Evolutionary conservation across 1,140 invertebrate species (phyloP).

Genomic region (Panagrolaimus sp.): DNA sequence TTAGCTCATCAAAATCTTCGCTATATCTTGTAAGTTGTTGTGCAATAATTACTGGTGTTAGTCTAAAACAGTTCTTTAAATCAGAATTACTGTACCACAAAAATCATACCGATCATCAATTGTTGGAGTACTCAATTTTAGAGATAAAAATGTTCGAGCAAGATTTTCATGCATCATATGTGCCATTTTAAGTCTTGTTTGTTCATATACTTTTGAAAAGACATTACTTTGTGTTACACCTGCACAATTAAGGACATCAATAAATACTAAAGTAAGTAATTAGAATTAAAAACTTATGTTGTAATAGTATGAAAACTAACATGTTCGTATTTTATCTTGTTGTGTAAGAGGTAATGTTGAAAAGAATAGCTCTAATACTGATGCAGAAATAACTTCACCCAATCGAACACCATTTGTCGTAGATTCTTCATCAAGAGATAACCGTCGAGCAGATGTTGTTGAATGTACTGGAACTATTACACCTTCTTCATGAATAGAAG

Average conservation of each 20-base stretch:
- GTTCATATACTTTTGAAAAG: not conserved
- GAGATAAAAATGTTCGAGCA: not conserved
- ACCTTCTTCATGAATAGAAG: too few species aligned
- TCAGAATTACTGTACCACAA: not conserved
- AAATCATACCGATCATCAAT: not conserved
- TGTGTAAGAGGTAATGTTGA: not conserved
- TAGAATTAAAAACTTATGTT: too few species aligned
- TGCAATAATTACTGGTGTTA: not conserved
- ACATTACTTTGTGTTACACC: not conserved
- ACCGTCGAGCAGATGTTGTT: not conserved
- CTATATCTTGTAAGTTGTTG: constrained; percentile 63
- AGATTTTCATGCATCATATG: not conserved
- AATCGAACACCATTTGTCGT: not conserved
- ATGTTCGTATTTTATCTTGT: not conserved
- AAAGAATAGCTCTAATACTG: not conserved
- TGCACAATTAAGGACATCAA: not conserved
- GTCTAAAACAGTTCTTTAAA: too few species aligned
- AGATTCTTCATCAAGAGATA: not conserved
- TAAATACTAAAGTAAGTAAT: not conserved
- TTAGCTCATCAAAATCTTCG: constrained; percentile 71
- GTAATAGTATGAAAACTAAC: not conserved
- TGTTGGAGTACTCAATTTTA: not conserved
- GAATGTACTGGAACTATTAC: too few species aligned
- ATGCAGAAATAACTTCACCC: not conserved
- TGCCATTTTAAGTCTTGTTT: not conserved